Percentiles rank a stretch among this genome's conserved stretches.
phyloP scores from a whole-genome alignment of 2,113 vertebrate species.

The Ivindomyrus marchei region DNA sequence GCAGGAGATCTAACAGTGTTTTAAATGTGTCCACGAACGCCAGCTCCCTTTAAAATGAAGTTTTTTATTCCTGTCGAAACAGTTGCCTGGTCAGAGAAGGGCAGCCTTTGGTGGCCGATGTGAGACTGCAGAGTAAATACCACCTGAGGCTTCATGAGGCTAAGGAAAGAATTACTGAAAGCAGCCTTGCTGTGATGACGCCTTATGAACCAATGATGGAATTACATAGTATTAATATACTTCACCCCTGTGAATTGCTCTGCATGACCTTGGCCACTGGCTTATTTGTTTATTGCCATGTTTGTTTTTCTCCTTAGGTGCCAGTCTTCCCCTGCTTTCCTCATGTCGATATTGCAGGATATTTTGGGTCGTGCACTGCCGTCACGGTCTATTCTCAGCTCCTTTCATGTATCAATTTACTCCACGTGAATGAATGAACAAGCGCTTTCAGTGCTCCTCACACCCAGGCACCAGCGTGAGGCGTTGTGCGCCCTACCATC shows the following conservation, averaged over 20 bases:
- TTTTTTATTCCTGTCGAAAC: neutral
- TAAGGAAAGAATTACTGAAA: neutral
- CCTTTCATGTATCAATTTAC: neutral
- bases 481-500: neutral
- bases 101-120: neutral
- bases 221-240: neutral
- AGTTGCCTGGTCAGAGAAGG: neutral
- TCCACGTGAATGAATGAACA: neutral
- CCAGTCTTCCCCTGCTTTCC: neutral
- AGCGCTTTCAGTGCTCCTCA: neutral
- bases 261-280: neutral
- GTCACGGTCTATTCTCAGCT: neutral
- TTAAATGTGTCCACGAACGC: neutral
- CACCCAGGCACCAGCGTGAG: neutral
- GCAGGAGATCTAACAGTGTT: neutral
- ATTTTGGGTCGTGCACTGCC: neutral
- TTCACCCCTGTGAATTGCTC: neutral
- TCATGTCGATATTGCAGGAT: neutral
- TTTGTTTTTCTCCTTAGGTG: neutral
- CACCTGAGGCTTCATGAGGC: neutral
- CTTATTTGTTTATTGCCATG: neutral
- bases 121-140: neutral
- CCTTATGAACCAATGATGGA: neutral
- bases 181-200: neutral
- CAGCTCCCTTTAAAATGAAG: neutral